Conservation (phyloP, 2,113 vertebrate genomes). For the Zeus faber region DNA sequence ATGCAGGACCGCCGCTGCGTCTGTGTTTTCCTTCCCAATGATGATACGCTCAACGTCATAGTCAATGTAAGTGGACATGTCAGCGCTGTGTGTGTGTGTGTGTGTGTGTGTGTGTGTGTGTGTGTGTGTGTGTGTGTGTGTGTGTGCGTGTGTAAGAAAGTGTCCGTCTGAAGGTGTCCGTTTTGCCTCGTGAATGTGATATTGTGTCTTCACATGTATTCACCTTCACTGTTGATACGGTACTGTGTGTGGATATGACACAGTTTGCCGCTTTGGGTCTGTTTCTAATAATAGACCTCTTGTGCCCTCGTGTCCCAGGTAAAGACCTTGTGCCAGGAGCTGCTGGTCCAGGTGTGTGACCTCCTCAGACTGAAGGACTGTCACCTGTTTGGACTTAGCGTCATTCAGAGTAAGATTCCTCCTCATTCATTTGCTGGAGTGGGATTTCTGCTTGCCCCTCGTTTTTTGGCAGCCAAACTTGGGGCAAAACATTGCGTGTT, state of each 20-base stretch:
- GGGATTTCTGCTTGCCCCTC: too few relatives aligned
- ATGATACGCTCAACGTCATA: slow-evolving; percentile 95
- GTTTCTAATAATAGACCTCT: neutral
- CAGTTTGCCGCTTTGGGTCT: neutral
- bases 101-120: too few relatives aligned
- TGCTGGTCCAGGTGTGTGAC: slow-evolving; percentile 95
- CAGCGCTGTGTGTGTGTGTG: neutral
- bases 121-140: too few relatives aligned
- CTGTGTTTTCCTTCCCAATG: slow-evolving; percentile 96
- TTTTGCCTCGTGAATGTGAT: too few relatives aligned
- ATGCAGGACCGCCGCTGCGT: slow-evolving; percentile 99
- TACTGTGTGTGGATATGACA: neutral
- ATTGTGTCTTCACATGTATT: too few relatives aligned
- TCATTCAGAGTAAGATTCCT: slow-evolving; percentile 91
- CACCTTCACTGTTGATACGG: too few relatives aligned
- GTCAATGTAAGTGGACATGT: slow-evolving; percentile 85
- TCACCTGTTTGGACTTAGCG: slow-evolving; percentile 96
- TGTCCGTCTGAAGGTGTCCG: too few relatives aligned
- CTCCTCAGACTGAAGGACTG: slow-evolving; percentile 94
- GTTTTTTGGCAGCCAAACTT: too few relatives aligned
- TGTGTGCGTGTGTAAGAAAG: too few relatives aligned
- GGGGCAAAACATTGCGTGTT: too few relatives aligned
- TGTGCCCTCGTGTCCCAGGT: slow-evolving; percentile 72
- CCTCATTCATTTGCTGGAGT: too few relatives aligned
- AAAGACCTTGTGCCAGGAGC: slow-evolving; percentile 93